Evolutionary conservation across 2,797 vertebrate genomes (phyloP).

Genomic region (Sebastes paucispinis): DNA sequence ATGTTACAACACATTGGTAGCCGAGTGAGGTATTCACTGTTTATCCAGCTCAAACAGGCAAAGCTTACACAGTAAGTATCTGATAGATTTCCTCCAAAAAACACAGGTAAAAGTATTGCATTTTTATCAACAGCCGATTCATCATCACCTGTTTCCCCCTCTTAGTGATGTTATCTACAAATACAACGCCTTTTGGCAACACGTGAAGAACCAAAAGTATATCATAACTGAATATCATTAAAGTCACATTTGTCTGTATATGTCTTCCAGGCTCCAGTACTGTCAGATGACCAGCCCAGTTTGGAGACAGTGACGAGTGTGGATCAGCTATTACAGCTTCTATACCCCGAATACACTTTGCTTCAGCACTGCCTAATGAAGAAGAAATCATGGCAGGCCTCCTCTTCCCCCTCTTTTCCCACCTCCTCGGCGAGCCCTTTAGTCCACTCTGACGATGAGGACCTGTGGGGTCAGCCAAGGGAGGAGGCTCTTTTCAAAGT

Average conservation of each 20-base stretch:
- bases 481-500: constrained; percentile 66
- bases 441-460: constrained; percentile 18
- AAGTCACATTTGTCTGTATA: neutral
- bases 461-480: constrained; percentile 67
- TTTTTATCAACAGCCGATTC: too few species aligned
- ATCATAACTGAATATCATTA: neutral
- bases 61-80: constrained; percentile 2
- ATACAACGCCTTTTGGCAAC: neutral
- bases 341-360: constrained; percentile 79
- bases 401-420: constrained; percentile 42
- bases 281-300: constrained; percentile 50
- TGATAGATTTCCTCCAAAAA: constrained; percentile 12
- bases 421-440: constrained; percentile 47
- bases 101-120: neutral
- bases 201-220: neutral
- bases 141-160: neutral
- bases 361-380: constrained; percentile 78
- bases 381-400: constrained; percentile 56
- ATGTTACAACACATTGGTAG: constrained; percentile 73
- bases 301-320: constrained; percentile 68
- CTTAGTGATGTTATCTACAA: neutral
- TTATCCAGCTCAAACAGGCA: constrained; percentile 43
- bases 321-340: constrained; percentile 77
- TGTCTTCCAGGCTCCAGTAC: constrained; percentile 41
- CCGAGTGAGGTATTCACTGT: constrained; percentile 59